phyloP scores from a whole-genome alignment of 1,140 invertebrate species.

The Leptinotarsa texana region DNA sequence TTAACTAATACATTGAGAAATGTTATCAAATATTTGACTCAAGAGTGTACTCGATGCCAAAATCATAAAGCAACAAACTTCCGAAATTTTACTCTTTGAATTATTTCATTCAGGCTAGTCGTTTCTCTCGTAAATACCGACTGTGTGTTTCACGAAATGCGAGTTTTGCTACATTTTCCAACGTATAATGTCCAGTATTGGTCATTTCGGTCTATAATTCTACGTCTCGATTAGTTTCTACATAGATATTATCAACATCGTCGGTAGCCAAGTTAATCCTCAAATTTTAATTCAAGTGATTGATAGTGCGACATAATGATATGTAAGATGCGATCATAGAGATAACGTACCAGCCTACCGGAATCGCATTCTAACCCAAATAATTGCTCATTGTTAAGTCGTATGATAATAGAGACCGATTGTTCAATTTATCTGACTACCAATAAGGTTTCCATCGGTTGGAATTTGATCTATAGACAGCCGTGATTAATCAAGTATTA shows the following conservation, averaged over 20 bases:
- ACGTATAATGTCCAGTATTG: no score
- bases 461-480: neutral
- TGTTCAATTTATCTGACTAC: neutral
- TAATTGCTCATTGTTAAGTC: constrained; percentile 21
- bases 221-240: no score
- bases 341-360: constrained; percentile 18
- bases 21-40: no score
- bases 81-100: no score
- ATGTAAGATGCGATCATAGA: constrained; percentile 15
- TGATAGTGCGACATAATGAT: constrained; percentile 17
- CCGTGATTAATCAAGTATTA: neutral
- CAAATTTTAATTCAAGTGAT: constrained; percentile 1
- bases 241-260: neutral
- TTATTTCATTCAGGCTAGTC: no score
- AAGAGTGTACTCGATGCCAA: no score
- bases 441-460: neutral
- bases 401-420: constrained; percentile 1
- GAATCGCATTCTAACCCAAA: constrained; percentile 17
- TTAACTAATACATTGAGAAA: no score
- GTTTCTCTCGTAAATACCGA: no score
- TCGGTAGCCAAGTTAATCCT: neutral
- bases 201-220: no score
- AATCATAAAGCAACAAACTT: no score
- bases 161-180: no score
- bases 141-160: no score